phyloP scores from a whole-genome alignment of 2,888 invertebrate species.

The Tinea pellionella region DNA sequence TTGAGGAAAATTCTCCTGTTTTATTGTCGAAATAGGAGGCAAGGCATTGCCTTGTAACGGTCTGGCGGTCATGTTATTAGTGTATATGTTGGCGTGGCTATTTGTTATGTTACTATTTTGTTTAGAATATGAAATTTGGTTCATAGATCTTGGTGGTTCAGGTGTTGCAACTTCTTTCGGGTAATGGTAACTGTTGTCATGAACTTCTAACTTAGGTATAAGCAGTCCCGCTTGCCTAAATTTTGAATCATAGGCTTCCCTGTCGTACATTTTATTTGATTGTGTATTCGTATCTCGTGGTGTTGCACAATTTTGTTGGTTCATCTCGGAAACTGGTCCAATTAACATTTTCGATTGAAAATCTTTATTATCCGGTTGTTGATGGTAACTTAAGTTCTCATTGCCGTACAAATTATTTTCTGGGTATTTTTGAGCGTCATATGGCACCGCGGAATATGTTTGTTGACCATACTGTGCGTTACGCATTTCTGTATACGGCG shows the following conservation, averaged over 20 bases:
- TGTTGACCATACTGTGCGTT: slow-evolving; percentile 39
- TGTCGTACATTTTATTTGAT: slow-evolving; percentile 36
- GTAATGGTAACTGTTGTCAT: slow-evolving; percentile 35
- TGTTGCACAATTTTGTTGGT: slow-evolving; percentile 52
- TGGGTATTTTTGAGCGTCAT: slow-evolving; percentile 60
- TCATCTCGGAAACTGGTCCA: slow-evolving; percentile 65
- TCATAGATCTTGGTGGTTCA: slow-evolving; percentile 34
- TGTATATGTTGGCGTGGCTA: slow-evolving; percentile 22
- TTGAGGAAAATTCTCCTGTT: slow-evolving; percentile 57
- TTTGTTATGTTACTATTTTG: slow-evolving; percentile 32
- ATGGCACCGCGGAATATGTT: slow-evolving; percentile 43
- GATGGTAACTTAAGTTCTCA: slow-evolving; percentile 54
- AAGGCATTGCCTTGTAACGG: slow-evolving; percentile 43
- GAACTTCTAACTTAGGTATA: slow-evolving; percentile 57
- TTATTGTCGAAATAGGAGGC: slow-evolving; percentile 64
- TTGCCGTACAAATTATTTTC: slow-evolving; percentile 45
- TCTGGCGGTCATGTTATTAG: slow-evolving; percentile 35
- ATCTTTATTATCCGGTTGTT: slow-evolving; percentile 64
- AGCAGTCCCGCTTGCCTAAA: slow-evolving; percentile 54
- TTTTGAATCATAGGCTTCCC: slow-evolving; percentile 51
- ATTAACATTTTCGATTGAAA: slow-evolving; percentile 68
- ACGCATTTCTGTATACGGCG: slow-evolving; percentile 56
- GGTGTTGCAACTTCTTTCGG: slow-evolving; percentile 45
- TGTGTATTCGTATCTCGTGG: slow-evolving; percentile 51
- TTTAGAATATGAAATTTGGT: slow-evolving; percentile 35